phyloP scores from a whole-genome alignment of 1,140 invertebrate species.

The Olivierus martensii region DNA sequence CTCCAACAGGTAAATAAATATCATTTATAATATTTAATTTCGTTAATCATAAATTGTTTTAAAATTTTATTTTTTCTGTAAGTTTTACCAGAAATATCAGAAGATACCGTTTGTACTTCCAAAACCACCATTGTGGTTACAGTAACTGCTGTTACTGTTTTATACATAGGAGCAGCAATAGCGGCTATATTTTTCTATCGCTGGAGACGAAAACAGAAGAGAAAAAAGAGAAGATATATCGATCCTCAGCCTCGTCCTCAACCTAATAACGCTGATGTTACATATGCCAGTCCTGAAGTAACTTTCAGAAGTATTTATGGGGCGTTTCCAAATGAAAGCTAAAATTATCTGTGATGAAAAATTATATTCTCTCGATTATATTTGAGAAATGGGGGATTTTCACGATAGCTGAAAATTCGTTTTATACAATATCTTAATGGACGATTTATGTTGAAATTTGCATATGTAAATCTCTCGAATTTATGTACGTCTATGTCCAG shows the following conservation, averaged over 20 bases:
- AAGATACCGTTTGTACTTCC: constrained; percentile 15
- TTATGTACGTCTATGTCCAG: too few relatives aligned
- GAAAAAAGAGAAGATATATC: constrained; percentile 5
- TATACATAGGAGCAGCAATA: constrained; percentile 8
- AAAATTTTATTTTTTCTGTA: too few relatives aligned
- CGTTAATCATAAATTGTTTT: too few relatives aligned
- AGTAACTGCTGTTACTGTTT: constrained; percentile 7
- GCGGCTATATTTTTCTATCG: constrained; percentile 8
- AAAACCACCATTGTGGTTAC: constrained; percentile 12
- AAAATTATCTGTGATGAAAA: too few relatives aligned
- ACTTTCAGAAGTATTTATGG: constrained; percentile 15
- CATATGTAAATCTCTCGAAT: too few relatives aligned
- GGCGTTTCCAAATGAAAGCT: constrained; percentile 4
- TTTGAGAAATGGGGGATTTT: too few relatives aligned
- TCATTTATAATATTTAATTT: neutral
- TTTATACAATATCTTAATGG: too few relatives aligned
- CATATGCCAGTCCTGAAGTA: constrained; percentile 14
- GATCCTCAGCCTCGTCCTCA: constrained; percentile 7
- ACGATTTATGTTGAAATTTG: too few relatives aligned
- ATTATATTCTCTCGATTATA: too few relatives aligned
- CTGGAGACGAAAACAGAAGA: constrained; percentile 13
- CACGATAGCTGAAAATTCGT: too few relatives aligned
- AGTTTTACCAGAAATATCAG: neutral
- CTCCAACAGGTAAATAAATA: neutral
- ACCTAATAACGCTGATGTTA: constrained; percentile 8